Conservation (phyloP, 2,888 invertebrate genomes). For the Cryptosula pallasiana region DNA sequence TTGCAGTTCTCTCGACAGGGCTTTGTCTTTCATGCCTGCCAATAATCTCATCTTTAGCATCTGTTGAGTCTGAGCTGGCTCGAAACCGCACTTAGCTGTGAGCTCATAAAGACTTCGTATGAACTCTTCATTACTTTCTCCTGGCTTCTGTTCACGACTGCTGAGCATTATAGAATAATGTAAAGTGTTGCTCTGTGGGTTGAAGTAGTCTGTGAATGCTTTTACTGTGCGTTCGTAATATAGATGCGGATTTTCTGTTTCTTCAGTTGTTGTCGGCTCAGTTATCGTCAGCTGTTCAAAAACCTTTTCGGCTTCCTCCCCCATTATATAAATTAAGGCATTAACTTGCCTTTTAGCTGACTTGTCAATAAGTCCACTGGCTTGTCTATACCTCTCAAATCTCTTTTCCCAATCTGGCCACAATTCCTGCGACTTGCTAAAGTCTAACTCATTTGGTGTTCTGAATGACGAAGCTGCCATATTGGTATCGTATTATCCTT, state of each 20-base stretch:
- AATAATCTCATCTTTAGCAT: not conserved
- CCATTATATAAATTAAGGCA: not conserved
- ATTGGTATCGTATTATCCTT: too few relatives aligned
- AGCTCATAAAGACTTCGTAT: not conserved
- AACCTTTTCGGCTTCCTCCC: not conserved
- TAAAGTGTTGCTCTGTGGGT: not conserved
- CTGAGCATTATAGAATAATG: not conserved
- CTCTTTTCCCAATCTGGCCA: not conserved
- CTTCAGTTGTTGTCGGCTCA: not conserved
- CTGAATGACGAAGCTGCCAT: not conserved
- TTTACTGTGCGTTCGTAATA: not conserved
- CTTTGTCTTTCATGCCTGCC: not conserved
- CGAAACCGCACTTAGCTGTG: not conserved
- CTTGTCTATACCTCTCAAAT: too few relatives aligned
- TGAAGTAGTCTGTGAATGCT: not conserved
- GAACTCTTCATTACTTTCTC: not conserved
- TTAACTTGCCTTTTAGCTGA: not conserved
- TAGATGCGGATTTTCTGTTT: not conserved
- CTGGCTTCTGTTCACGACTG: not conserved
- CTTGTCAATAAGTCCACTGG: not conserved
- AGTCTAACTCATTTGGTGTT: not conserved
- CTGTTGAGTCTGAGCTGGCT: not conserved
- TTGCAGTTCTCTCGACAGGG: not conserved
- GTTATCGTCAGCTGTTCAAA: not conserved
- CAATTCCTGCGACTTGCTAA: not conserved